Base-by-base conservation (phyloP, 2,888 invertebrate species). In the Aporophyla nigra region DNA sequence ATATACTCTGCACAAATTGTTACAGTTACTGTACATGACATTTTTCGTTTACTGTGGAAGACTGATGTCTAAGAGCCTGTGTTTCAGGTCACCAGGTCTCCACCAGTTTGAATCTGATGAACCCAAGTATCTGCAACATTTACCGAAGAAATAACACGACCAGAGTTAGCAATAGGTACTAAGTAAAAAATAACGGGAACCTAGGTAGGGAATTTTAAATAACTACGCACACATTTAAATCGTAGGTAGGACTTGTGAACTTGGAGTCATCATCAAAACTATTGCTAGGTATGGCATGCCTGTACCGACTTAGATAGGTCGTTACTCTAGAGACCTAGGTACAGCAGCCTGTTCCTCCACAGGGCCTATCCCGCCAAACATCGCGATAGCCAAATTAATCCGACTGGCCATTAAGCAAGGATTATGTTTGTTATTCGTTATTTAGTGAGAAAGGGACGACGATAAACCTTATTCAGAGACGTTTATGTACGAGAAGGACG, bases 391-490 rank as follows among this genome's bases (percentile, higher is more conserved):
- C 81, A 14, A 58, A 49, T 75, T 84, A 89, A 91, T 85, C 84
- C 81, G 83, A 87, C 85, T 86, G 74, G 86, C 86, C 90, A 91
- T 93, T 90, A 91, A 89, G 86, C 83, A 77, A 82, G 92, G 93
- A 93, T 93, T 93, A 92, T 24, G 62, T 74, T 79, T 81, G 76
- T 79, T 74, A 76, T 80, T 80, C 59, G 58, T 82, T 76, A 76
- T 84, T 78, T 69, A 78, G 62, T 86, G 84, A 63, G 89, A 92
- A 81, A 61, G 91, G 86, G 92, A 93, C 70, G 62, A 56, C n/a
- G 58, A 68, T 74, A 74, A 65, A 58, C 65, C 19, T 49, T 16
- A 40, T 24, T 61, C 46, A 6, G 14, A 49, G 12, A 16, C 14
- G 9, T 53, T 24, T 19, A 61, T 53, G 88, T 71, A 78, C 74